Evolutionary conservation across 2,113 vertebrate species (phyloP).

Genomic region (Pelecanoides urinatrix): DNA sequence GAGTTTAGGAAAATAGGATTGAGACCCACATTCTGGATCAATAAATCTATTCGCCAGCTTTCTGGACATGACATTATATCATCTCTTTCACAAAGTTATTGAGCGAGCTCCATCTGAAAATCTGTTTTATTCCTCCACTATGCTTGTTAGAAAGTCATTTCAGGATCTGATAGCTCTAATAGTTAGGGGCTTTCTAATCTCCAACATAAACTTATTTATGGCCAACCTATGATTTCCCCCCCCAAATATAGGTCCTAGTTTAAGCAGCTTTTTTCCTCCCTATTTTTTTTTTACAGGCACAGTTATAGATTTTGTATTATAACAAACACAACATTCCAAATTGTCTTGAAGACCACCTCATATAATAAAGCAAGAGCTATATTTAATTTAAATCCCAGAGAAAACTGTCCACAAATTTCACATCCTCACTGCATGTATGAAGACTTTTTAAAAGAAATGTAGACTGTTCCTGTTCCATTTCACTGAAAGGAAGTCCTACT

Average conservation of each 20-base stretch:
- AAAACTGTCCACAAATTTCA: background rate
- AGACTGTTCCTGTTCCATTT: background rate
- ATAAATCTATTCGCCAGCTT: background rate
- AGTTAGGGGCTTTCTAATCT: background rate
- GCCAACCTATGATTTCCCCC: fast-evolving
- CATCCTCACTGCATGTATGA: background rate
- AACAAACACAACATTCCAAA: background rate
- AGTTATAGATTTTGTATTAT: background rate
- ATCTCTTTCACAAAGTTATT: background rate
- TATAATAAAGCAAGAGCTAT: background rate
- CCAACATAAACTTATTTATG: background rate
- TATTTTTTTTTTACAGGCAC: background rate
- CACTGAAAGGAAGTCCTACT: background rate
- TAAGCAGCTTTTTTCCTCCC: background rate
- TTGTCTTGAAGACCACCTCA: background rate
- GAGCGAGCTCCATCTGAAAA: background rate
- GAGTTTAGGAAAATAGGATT: background rate
- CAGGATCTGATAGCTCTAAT: background rate
- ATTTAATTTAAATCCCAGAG: background rate
- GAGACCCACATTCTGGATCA: background rate
- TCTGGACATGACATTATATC: background rate
- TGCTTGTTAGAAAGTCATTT: background rate
- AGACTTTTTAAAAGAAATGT: background rate
- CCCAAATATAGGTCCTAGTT: background rate
- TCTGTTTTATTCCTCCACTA: background rate